These are phyloP conservation scores for Orientallactaga sibirica DNA, from an alignment of 2,797 vertebrate species.

Conservation along the genomic window DNA sequence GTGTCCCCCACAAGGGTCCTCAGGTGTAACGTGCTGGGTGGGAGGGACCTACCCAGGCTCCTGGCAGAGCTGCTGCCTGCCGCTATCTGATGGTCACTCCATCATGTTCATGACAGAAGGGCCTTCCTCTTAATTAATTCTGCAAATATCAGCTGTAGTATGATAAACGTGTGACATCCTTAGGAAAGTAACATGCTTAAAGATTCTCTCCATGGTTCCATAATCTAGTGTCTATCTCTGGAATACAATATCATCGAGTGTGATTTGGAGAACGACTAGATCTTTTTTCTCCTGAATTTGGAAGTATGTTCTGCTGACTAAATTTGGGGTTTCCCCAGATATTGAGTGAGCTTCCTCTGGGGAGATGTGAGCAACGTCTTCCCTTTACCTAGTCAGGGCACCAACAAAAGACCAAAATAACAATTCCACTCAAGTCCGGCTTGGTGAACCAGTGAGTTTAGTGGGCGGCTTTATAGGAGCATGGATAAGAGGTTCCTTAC, in stretches of 20 bases:
- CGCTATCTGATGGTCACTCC: not conserved
- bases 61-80: rapidly evolving
- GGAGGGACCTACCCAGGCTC: not conserved
- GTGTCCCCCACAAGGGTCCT: not conserved
- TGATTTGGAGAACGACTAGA: not conserved
- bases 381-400: too few species aligned
- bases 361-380: too few species aligned
- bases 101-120: not conserved
- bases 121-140: not conserved
- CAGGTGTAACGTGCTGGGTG: not conserved
- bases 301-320: not conserved
- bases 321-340: not conserved
- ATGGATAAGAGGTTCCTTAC: too few species aligned
- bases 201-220: not conserved
- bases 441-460: too few species aligned
- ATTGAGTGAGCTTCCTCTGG: too few species aligned
- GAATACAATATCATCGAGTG: not conserved
- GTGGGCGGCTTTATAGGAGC: too few species aligned
- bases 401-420: too few species aligned
- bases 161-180: not conserved
- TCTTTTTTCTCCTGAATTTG: not conserved
- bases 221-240: not conserved
- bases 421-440: too few species aligned
- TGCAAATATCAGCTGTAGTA: not conserved
- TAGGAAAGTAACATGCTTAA: not conserved